Percentiles rank a stretch among this genome's conserved stretches.
Conservation (phyloP, 2,888 invertebrate genomes). For the Bedellia somnulentella region DNA sequence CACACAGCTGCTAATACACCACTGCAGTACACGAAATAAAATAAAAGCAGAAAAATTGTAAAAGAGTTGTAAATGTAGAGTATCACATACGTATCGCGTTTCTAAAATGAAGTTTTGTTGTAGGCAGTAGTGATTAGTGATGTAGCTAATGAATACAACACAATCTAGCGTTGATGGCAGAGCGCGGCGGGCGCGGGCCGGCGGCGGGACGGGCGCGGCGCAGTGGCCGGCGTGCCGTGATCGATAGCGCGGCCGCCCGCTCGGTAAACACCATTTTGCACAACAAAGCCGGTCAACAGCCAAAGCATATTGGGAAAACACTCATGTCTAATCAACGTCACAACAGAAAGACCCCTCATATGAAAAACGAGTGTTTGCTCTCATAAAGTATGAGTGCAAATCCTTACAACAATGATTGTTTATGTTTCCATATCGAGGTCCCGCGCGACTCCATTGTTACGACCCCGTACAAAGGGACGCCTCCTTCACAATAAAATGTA, state of each 20-base stretch:
- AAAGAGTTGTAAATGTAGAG: too few species aligned
- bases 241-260: too few species aligned
- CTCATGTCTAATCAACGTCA: conserved; percentile 51
- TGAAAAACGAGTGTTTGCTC: conserved; percentile 51
- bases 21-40: conserved; percentile 19
- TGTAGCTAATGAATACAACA: too few species aligned
- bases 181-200: too few species aligned
- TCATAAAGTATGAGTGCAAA: conserved; percentile 55
- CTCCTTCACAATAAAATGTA: conserved; percentile 40
- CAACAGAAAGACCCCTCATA: conserved; percentile 28
- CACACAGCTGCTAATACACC: conserved; percentile 15
- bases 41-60: too few species aligned
- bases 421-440: conserved; percentile 44
- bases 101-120: too few species aligned
- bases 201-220: too few species aligned
- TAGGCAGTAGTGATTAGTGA: too few species aligned
- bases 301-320: conserved; percentile 53
- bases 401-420: conserved; percentile 55
- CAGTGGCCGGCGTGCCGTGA: too few species aligned
- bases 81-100: too few species aligned
- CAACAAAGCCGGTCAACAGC: conserved; percentile 46
- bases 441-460: conserved; percentile 31
- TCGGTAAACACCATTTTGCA: conserved; percentile 45
- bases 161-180: too few species aligned
- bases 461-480: conserved; percentile 16